phyloP scores from a whole-genome alignment of 2,797 vertebrate species.

The Poeciliopsis turneri region DNA sequence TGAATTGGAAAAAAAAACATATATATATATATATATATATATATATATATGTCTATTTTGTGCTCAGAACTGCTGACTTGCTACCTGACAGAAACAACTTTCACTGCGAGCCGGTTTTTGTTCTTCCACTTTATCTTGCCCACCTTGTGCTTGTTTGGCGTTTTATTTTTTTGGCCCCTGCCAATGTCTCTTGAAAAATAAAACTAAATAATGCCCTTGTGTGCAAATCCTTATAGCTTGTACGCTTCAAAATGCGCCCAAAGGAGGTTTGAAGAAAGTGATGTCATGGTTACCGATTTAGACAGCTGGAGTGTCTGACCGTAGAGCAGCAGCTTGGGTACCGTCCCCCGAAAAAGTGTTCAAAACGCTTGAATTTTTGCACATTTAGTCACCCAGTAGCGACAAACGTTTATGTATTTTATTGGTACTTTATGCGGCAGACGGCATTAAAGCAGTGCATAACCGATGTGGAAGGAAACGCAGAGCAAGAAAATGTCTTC shows the following conservation, averaged over 20 bases:
- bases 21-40: too few species aligned
- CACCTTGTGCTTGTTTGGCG: slow-evolving; percentile 53
- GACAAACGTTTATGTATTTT: neutral
- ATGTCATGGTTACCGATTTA: neutral
- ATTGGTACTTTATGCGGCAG: too few species aligned
- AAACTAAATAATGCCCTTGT: slow-evolving; percentile 73
- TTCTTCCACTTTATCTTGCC: slow-evolving; percentile 28
- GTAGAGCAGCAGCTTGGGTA: neutral
- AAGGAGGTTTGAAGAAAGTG: slow-evolving; percentile 16
- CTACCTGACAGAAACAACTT: slow-evolving; percentile 43
- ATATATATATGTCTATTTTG: slow-evolving; percentile 42
- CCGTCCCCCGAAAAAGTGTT: neutral
- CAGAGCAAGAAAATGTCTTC: neutral
- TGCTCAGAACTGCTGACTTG: slow-evolving; percentile 38
- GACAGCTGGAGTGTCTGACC: neutral
- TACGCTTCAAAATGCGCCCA: neutral
- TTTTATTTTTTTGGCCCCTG: slow-evolving; percentile 54
- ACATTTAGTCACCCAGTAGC: neutral
- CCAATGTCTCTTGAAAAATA: slow-evolving; percentile 59
- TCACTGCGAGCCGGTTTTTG: slow-evolving; percentile 32
- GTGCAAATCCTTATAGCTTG: slow-evolving; percentile 63
- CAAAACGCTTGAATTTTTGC: neutral
- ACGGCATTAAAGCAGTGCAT: neutral
- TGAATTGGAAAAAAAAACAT: slow-evolving; percentile 19
- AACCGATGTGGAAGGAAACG: neutral